Evolutionary conservation across 2,113 vertebrate genomes (phyloP).

Genomic region (Takifugu flavidus): DNA sequence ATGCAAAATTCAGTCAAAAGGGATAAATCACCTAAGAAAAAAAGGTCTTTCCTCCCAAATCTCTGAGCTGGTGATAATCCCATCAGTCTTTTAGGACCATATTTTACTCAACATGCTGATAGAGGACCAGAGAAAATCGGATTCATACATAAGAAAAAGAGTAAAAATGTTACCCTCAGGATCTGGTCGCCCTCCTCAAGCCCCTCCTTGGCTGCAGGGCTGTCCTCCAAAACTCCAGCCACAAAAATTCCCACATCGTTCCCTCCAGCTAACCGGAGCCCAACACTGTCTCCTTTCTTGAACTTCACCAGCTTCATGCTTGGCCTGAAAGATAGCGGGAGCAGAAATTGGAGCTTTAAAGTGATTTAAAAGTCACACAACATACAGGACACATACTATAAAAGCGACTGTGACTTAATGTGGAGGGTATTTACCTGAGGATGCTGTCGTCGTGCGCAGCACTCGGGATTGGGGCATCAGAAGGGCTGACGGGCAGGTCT

Average conservation of each 20-base stretch:
- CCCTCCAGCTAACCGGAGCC: slow-evolving; percentile 93
- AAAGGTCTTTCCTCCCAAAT: not conserved
- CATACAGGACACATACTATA: not conserved
- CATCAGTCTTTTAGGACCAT: not conserved
- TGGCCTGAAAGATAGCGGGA: slow-evolving; percentile 73
- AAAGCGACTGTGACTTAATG: not conserved
- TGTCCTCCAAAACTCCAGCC: slow-evolving; percentile 95
- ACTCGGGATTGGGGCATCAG: slow-evolving; percentile 90
- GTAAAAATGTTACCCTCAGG: slow-evolving; percentile 84
- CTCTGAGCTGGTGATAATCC: not conserved
- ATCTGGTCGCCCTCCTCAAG: slow-evolving; percentile 98
- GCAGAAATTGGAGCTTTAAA: not conserved
- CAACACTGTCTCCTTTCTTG: slow-evolving; percentile 96
- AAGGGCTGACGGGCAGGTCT: slow-evolving; percentile 95
- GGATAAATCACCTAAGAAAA: not conserved
- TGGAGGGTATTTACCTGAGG: slow-evolving; percentile 78
- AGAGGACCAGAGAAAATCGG: not conserved
- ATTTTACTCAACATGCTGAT: not conserved
- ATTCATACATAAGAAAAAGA: not conserved
- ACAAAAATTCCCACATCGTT: slow-evolving; percentile 99
- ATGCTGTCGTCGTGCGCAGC: slow-evolving; percentile 92
- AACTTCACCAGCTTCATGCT: slow-evolving; percentile 99
- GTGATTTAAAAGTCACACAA: not conserved
- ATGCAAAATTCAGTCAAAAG: not conserved
- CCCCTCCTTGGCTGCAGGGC: slow-evolving; percentile 96